These are phyloP conservation scores for Drosophila anomelani DNA, from an alignment of 2,888 invertebrate genomes.

Conservation along the genomic window DNA sequence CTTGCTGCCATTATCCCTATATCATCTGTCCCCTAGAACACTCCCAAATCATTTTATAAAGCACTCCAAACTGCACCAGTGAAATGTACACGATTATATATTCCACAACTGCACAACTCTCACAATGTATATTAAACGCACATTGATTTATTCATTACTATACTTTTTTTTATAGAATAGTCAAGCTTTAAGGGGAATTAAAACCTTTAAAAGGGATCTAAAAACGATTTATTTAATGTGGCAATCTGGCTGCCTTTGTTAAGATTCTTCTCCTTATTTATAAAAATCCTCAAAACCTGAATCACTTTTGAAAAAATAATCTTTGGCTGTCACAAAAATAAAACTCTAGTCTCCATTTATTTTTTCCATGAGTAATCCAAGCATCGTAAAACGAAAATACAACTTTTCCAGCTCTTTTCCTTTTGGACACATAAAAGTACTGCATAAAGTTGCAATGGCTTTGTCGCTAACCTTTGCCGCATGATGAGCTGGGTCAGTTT, in stretches of 20 bases:
- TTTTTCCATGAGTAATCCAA: neutral
- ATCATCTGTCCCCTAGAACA: slow-evolving; percentile 27
- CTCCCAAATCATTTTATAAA: slow-evolving; percentile 23
- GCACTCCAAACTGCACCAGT: slow-evolving; percentile 36
- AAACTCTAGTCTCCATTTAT: neutral
- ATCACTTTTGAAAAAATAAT: neutral
- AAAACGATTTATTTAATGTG: neutral
- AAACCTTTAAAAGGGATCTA: neutral
- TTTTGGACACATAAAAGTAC: slow-evolving; percentile 13
- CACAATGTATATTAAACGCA: slow-evolving; percentile 35
- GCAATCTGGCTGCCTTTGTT: neutral
- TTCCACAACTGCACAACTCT: slow-evolving; percentile 32
- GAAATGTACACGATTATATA: slow-evolving; percentile 28
- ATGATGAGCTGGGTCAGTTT: slow-evolving; percentile 45
- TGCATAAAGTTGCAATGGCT: slow-evolving; percentile 31
- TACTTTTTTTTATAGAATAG: neutral
- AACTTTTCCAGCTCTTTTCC: slow-evolving; percentile 2
- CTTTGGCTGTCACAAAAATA: too few species aligned
- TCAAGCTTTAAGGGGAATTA: neutral
- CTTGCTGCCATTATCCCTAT: neutral
- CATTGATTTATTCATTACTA: neutral
- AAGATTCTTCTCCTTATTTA: neutral
- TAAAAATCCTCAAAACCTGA: neutral
- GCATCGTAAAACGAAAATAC: neutral
- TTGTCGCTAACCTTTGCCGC: slow-evolving; percentile 37